Percentiles rank a stretch among this genome's conserved stretches.
phyloP scores from a whole-genome alignment of 2,888 invertebrate genomes.

The Helleia helle region DNA sequence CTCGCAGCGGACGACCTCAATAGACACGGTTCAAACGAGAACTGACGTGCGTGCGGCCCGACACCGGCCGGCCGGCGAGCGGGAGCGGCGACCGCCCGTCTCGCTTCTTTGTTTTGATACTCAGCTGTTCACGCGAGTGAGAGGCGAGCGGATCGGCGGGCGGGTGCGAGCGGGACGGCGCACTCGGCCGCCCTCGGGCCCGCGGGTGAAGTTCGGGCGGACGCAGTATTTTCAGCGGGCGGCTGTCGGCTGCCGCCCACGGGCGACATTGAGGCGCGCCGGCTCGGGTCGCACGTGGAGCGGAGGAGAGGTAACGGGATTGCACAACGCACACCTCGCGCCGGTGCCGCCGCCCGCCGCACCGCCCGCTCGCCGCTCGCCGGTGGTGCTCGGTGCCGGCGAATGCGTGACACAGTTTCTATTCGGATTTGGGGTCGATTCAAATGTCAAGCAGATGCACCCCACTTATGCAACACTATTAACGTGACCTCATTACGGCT shows the following conservation, averaged over 20 bases:
- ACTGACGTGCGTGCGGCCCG: constrained; percentile 59
- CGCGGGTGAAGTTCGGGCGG: constrained; percentile 33
- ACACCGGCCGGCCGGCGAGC: constrained; percentile 72
- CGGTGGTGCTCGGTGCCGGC: constrained; percentile 51
- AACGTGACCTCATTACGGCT: constrained; percentile 39
- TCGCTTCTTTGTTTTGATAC: constrained; percentile 74
- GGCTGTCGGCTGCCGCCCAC: constrained; percentile 53
- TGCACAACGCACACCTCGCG: constrained; percentile 61
- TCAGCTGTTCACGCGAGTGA: constrained; percentile 65
- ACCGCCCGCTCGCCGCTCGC: constrained; percentile 28
- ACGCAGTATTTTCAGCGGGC: constrained; percentile 48
- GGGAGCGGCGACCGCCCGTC: constrained; percentile 67
- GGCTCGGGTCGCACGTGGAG: constrained; percentile 60
- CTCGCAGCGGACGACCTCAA: constrained; percentile 58
- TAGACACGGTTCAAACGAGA: constrained; percentile 61
- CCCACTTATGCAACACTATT: constrained; percentile 64
- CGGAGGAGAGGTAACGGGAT: constrained; percentile 56
- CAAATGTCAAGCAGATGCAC: constrained; percentile 73
- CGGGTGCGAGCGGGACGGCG: constrained; percentile 31
- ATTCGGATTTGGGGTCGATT: constrained; percentile 73
- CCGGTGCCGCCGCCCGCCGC: no score
- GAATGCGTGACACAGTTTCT: constrained; percentile 71
- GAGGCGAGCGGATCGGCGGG: constrained; percentile 38
- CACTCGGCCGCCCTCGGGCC: constrained; percentile 22
- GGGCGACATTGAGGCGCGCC: constrained; percentile 66